Base-by-base conservation (phyloP, 2,888 invertebrate genomes). In the Leptogaster cylindrica region DNA sequence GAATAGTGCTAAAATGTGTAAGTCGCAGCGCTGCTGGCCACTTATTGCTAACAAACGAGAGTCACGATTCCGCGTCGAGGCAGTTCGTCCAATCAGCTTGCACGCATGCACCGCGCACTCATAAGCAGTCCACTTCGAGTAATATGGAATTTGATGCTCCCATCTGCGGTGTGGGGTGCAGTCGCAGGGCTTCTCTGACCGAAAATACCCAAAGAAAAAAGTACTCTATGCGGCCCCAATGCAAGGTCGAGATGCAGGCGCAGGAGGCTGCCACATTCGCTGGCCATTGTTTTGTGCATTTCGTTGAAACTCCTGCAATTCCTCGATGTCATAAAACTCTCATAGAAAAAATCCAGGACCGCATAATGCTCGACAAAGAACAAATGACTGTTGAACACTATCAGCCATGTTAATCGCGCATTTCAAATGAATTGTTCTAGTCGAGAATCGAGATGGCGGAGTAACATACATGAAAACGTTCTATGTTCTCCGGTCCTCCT, bases 331-430 rank as follows among this genome's bases (percentile, higher is more conserved):
- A 73, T 73, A 73, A 73, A 71, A 72, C 65, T 73, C 70, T 73
- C 73, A 72, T 72, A 72, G 73, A 70, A 72, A 67, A 70, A 69
- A 71, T 72, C 68, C 70, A 71, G 67, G 69, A 67, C 69, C 70
- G 70, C 70, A 71, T 71, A 72, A 72, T 72, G 71, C 72, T 72
- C 71, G 71, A 72, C 72, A 73, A 73, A 72, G 69, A 73, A 73
- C 72, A 73, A 73, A 73, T 73, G 73, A 73, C 73, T 73, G 72
- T 72, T 71, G 71, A 72, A 73, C 73, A 73, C 69, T 72, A 73
- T 73, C 73, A 69, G 71, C 70, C 71, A 71, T 73, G 73, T 73
- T 73, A 72, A 73, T 73, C 73, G 72, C 71, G 71, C 67, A 72
- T 72, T 73, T 73, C 72, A 72, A 73, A 73, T 73, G 73, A 73